These are phyloP conservation scores for Nasua narica DNA, from an alignment of 2,797 vertebrate species.

Conservation along the genomic window DNA sequence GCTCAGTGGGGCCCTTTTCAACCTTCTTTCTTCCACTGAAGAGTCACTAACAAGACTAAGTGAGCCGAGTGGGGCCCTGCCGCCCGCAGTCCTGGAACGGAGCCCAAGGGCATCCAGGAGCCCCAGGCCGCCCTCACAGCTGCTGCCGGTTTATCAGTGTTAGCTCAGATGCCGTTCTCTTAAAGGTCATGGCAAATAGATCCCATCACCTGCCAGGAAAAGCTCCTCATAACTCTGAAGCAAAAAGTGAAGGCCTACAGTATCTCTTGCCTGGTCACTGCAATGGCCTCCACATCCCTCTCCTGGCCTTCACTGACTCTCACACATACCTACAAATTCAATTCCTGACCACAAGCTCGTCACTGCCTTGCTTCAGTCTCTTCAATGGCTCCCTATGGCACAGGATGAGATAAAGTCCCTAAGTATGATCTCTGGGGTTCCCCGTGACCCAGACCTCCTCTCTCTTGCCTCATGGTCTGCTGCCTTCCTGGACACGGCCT, in stretches of 20 bases:
- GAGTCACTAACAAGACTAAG: neutral
- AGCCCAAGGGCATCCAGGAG: slow-evolving; percentile 5
- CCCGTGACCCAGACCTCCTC: neutral
- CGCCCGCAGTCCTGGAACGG: neutral
- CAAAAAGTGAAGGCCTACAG: neutral
- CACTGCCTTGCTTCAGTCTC: neutral
- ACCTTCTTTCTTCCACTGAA: neutral
- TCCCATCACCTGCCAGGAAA: slow-evolving; percentile 11
- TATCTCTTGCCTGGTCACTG: neutral
- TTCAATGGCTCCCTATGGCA: neutral
- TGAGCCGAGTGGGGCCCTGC: neutral
- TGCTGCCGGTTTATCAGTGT: neutral
- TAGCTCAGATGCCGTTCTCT: slow-evolving; percentile 30
- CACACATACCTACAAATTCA: neutral
- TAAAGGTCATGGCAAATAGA: slow-evolving; percentile 51
- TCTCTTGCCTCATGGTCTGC: neutral
- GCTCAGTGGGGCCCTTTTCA: neutral
- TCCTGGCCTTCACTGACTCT: neutral
- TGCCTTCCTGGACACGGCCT: neutral
- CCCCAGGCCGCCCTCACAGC: neutral
- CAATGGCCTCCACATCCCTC: neutral
- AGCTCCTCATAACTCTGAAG: neutral
- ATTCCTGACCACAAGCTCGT: neutral
- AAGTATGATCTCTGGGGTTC: neutral
- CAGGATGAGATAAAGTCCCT: neutral